A percentile compares a stretch with the other conserved stretches of the same genome.
phyloP scores from a whole-genome alignment of 1,140 invertebrate genomes.

The Archivesica marissinica region DNA sequence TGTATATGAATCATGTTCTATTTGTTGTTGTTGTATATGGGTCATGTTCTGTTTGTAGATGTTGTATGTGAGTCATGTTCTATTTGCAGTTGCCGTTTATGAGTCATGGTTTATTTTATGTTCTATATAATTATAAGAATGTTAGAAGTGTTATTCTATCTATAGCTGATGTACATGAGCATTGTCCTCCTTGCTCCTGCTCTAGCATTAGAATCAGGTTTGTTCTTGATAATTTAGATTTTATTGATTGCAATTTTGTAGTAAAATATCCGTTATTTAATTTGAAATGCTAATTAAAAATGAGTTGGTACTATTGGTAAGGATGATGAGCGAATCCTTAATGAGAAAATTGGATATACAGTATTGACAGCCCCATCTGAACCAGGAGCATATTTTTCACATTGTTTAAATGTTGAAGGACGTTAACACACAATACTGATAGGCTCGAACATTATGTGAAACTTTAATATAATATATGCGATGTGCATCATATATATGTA shows the following conservation, averaged over 20 bases:
- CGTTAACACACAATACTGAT: background rate
- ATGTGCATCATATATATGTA: too few relatives aligned
- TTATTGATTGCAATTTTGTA: background rate
- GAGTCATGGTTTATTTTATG: background rate
- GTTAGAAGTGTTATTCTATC: background rate
- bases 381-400: background rate
- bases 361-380: background rate
- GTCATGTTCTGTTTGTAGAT: too few relatives aligned
- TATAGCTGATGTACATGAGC: conserved; percentile 93
- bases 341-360: background rate
- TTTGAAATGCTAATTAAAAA: background rate
- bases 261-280: too few relatives aligned
- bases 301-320: background rate
- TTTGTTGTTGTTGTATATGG: too few relatives aligned
- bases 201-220: conserved; percentile 94
- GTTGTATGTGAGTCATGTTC: too few relatives aligned
- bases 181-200: conserved; percentile 96
- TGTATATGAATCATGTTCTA: too few relatives aligned
- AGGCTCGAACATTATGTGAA: too few relatives aligned
- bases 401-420: background rate
- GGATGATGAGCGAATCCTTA: background rate
- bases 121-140: background rate
- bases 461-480: too few relatives aligned
- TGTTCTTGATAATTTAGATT: background rate
- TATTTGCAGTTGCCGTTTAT: background rate